These are phyloP conservation scores for Limnephilus lunatus DNA, from an alignment of 2,888 invertebrate genomes.

Conservation along the genomic window DNA sequence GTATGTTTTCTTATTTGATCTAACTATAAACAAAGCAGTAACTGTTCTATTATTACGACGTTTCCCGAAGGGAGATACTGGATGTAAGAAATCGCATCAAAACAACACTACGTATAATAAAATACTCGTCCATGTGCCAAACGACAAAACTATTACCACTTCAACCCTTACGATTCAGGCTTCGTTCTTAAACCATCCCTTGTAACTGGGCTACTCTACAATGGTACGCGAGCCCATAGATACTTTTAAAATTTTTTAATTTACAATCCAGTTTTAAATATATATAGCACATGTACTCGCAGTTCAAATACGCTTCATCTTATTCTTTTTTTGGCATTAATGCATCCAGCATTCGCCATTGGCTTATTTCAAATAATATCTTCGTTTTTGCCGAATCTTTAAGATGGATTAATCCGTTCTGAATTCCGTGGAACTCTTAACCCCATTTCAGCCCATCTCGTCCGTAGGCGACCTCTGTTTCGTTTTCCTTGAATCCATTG, in stretches of 20 bases:
- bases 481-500: no score
- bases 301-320: neutral
- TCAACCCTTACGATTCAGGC: conserved; percentile 8
- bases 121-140: conserved; percentile 41
- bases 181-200: neutral
- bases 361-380: no score
- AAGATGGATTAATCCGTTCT: no score
- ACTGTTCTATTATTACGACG: neutral
- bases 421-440: no score
- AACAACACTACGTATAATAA: conserved; percentile 6
- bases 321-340: neutral
- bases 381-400: no score
- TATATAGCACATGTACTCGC: no score
- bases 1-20: neutral
- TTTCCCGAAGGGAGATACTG: neutral
- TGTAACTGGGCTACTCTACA: neutral
- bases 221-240: neutral
- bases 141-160: conserved; percentile 39
- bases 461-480: no score
- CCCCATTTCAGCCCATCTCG: no score
- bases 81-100: conserved; percentile 36
- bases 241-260: no score
- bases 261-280: no score
- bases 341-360: no score
- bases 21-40: conserved; percentile 11